Base-by-base conservation (phyloP, 1,140 invertebrate genomes). In the Meteorus sp. region DNA sequence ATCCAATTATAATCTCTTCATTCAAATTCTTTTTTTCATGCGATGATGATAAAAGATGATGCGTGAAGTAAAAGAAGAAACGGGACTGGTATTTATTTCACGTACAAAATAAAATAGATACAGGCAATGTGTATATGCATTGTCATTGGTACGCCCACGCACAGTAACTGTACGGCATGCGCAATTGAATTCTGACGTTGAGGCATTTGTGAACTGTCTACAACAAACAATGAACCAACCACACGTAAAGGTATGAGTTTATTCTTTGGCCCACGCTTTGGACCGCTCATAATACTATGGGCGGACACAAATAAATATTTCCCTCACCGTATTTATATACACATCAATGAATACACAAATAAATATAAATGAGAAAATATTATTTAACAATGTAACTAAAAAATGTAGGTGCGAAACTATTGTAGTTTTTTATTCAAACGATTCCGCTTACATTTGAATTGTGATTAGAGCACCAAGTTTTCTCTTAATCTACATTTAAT, bases 121-220 rank as follows among this genome's bases (percentile, higher is more conserved):
- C n/a, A n/a, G n/a, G n/a, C n/a, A n/a, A 15, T 13, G 15, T 13
- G 15, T 9, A 29, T 47, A 64, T 54, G 62, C 65, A 56, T 37
- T 53, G 64, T 74, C 70, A 73, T 75, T 74, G 73, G n/a, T n/a
- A 70, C 71, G 72, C 71, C 74, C 68, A 76, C 73, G 67, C 68
- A 56, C 55, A 57, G 60, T 74, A 73, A 74, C 68, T 72, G 69
- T 68, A 66, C 66, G n/a, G n/a, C n/a, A n/a, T n/a, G 65, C 55
- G 69, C 67, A 72, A 74, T 73, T 70, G 72, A 74, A 73, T 68
- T 64, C 59, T 56, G 37, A 58, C 47, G 39, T 63, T 27, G 33
- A 52, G 50, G 50, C 50, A 52, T 52, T 52, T 37, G 31, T 52
- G 29, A 55, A 51, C 52, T 59, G 61, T 52, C 50, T 58, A 25